Percentiles rank a stretch among this genome's conserved stretches.
Evolutionary conservation across 2,888 invertebrate genomes (phyloP).

Genomic region (Melanchra persicariae): DNA sequence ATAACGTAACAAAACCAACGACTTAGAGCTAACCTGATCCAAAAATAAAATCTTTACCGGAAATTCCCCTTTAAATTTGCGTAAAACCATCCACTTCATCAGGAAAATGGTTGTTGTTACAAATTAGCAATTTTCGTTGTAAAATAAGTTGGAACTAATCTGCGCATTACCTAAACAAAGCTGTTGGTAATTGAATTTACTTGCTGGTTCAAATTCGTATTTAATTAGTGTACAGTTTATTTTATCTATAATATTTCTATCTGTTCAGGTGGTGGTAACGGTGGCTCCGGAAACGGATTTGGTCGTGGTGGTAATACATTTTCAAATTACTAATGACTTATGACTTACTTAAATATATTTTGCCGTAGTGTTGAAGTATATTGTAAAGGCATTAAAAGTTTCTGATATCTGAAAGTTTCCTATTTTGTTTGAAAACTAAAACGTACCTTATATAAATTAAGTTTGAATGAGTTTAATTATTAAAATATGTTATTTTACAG

Average conservation of each 20-base stretch:
- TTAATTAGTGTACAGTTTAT: constrained; percentile 11
- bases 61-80: constrained; percentile 5
- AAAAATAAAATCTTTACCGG: background rate
- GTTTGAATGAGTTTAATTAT: too few relatives aligned
- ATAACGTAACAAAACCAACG: background rate
- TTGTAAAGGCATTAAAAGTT: background rate
- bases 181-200: constrained; percentile 50
- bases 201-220: constrained; percentile 36
- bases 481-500: constrained; percentile 33
- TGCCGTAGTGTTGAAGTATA: background rate
- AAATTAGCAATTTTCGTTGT: constrained; percentile 27
- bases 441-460: too few relatives aligned
- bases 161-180: constrained; percentile 41
- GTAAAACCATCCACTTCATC: background rate
- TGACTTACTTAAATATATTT: too few relatives aligned
- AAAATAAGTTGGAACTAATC: constrained; percentile 33
- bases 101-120: constrained; percentile 26
- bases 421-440: background rate
- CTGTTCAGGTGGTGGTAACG: constrained; percentile 68
- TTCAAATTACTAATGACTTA: too few relatives aligned
- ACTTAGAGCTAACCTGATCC: background rate
- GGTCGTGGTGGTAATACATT: constrained; percentile 76
- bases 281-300: constrained; percentile 72
- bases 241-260: constrained; percentile 28
- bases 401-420: background rate